Evolutionary conservation across 2,888 invertebrate species (phyloP).

Genomic region (Drosophila peninsularis): DNA sequence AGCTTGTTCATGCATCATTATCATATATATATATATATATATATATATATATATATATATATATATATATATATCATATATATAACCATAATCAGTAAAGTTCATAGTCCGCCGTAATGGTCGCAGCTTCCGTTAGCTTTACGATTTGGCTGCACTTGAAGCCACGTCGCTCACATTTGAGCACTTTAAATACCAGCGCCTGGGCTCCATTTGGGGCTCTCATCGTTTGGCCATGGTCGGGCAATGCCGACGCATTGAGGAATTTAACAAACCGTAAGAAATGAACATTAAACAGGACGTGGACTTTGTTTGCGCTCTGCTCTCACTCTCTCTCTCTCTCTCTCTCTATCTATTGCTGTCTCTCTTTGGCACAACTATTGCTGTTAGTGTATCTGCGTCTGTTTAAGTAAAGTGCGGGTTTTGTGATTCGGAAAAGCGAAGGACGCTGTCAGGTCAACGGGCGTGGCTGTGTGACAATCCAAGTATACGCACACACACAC

Average conservation of each 20-base stretch:
- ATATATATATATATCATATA: too few relatives aligned
- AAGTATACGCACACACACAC: conserved; percentile 2
- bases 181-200: conserved; percentile 13
- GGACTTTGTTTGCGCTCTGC: conserved; percentile 39
- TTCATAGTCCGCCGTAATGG: background rate
- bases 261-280: conserved; percentile 75
- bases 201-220: background rate
- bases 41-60: too few relatives aligned
- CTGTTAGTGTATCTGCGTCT: conserved; percentile 32
- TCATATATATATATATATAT: too few relatives aligned
- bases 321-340: background rate
- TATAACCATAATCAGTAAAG: background rate
- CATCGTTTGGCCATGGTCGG: conserved; percentile 7
- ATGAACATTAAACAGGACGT: conserved; percentile 71
- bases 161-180: background rate
- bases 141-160: conserved; percentile 9
- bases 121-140: background rate
- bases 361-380: conserved; percentile 13
- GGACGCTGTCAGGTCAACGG: conserved; percentile 69
- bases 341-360: background rate
- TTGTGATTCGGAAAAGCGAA: conserved; percentile 49
- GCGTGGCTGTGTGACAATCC: conserved; percentile 12
- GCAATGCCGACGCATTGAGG: conserved; percentile 61
- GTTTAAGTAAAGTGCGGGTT: conserved; percentile 40
- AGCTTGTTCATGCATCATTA: too few relatives aligned